Evolutionary conservation across 2,888 invertebrate species (phyloP), one percentile per base, ranked within the genome.

Genomic region (Caenorhabditis zanzibari): DNA sequence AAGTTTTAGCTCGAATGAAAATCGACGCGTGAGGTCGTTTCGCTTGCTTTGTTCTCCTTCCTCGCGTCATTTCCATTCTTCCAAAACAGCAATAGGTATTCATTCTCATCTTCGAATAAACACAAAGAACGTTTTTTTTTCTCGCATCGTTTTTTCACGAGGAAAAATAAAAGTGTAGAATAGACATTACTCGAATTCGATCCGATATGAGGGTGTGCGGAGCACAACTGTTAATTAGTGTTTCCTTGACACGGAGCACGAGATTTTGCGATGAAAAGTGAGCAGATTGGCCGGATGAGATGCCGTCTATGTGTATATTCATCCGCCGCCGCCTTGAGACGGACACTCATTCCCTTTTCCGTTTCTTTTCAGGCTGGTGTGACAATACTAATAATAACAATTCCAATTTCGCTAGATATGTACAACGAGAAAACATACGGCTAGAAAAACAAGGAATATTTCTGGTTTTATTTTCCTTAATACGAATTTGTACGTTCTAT

Each of bases 201-300:
- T 54, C 71, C 68, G 14, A 61, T 22, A 10, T n/a, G 14, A 44
- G 44, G 7, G 49, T 26, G 73, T 22, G 16, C 24, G 32, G 59
- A 35, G 41, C 49, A 69, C 63, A 52, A 69, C 68, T 58, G 68
- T 58, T 76, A 76, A 76, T 76, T 76, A 76, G 76, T 56, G 74
- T 66, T 66, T 76, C 49, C 32, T 76, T 47, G 56, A 47, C 38
- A 56, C 28, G 52, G 24, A 64, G 49, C 26, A 56, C 24, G n/a
- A 47, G 38, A 68, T 68, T 52, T 41, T 14, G 52, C n/a, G 16
- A 61, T 71, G 79, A 71, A 79, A 79, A 79, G 64, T 69, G 69
- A 77, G 77, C 69, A 69, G 77, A 77, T 77, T 71, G 79, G 71
- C 79, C 79, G 58, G 71, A 79, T 79, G 79, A 64, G 71, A 77